Evolutionary conservation across 1,140 invertebrate species (phyloP), one percentile per base, ranked within the genome.

Genomic region (Samia ricini): DNA sequence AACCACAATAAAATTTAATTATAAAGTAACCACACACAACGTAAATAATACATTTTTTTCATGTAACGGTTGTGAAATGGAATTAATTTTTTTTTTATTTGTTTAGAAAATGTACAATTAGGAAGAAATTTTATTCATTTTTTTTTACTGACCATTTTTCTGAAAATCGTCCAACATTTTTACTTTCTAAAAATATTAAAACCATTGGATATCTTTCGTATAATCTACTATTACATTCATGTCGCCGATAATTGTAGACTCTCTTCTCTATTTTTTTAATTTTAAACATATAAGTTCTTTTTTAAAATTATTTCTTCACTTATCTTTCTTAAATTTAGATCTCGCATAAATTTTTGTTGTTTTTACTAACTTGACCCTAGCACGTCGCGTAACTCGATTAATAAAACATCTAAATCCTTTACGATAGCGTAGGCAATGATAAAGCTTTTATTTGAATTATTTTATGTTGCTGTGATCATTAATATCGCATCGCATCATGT

Each of bases 401-500:
- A 4, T 42, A 15, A 42, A 12, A 42, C n/a, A 15, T 42, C 10
- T 42, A 42, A 42, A 15, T 42, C 33, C 12, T 42, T 12, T 42
- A 42, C 15, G 6, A 29, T 29, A 29, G 26, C 7, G 33, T 12
- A 42, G n/a, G n/a, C n/a, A n/a, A n/a, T n/a, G n/a, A 70, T 72
- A 62, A 62, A 29, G 63, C 51, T 69, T 64, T 42, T 22, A 48
- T 66, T 57, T n/a, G 56, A n/a, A n/a, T n/a, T 66, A 64, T 50
- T 73, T 68, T 69, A 65, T 58, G 72, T 78, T 81, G 79, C 71
- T 74, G 59, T 81, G 75, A 78, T 81, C 77, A 88, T 88, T 89
- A 89, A 89, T 84, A 74, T 77, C 84, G 73, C 77, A 68, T 78
- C 79, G 81, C 84, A 68, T 88, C 79, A 85, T 89, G 76, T 90